Evolutionary conservation across 1,140 invertebrate species (phyloP), one percentile per base, ranked within the genome.

Genomic region (Temnothorax curvispinosus): DNA sequence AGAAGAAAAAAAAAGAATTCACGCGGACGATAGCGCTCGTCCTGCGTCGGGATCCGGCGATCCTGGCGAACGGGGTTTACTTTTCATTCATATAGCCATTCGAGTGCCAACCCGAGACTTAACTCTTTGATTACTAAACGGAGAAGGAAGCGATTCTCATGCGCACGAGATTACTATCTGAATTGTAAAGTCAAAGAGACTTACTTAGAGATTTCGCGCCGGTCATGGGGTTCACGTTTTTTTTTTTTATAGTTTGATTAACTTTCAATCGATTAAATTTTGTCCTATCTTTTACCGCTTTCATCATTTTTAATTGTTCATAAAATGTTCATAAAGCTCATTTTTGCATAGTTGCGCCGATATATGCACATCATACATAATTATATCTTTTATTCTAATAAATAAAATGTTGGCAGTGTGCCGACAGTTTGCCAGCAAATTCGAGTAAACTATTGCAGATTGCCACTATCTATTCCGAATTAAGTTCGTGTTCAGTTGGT

Each of bases 1-100:
- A 62, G 27, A 58, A 82, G 58, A 58, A 38, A 80, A 65, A 65
- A 60, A 72, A 60, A 62, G 58, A 60, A 60, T 60, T 62, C 9
- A 60, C 89, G 54, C 78, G 52, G 75, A 84, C 58, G 90, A 75
- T 87, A 87, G 80, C 78, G 76, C 47, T 87, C 52, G 65, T 78
- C 27, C 27, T 18, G 21, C 41, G 21, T n/a, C 15, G 4, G 11
- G 27, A 52, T 41, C 35, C 38, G 18, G 7, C 62, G 35, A 18
- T 60, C 65, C 56, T 62, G 38, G n/a, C 41, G 21, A 74, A 47
- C 54, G 65, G 18, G 8, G 11, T 85, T 89, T 74, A 50, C 69
- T 86, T 72, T 58, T 65, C 65, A 64, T 77, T 32, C 38, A 41
- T 41, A 50, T 44, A 74, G 41, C 32, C 41, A 47, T 35, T 72